Conservation (phyloP, 2,888 invertebrate genomes). For the Serrognathus titanus region DNA sequence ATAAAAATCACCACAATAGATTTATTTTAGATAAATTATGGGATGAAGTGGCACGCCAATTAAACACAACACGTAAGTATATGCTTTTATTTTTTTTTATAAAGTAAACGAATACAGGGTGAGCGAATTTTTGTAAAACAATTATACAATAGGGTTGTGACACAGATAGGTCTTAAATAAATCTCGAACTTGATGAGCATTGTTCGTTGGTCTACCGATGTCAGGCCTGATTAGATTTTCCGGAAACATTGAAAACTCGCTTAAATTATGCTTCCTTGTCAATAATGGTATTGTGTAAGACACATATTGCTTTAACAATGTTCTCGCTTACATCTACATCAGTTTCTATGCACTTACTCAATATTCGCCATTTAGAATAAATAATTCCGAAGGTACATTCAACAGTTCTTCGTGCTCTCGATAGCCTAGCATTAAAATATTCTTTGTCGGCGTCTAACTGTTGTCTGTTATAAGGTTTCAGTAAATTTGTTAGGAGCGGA, state of each 20-base stretch:
- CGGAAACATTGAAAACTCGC: too few relatives aligned
- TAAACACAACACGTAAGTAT: conserved; percentile 8
- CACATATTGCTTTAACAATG: conserved; percentile 9
- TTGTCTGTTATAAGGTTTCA: conserved; percentile 8
- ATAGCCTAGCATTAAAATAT: conserved; percentile 1
- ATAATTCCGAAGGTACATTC: conserved; percentile 9
- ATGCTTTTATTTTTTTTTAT: background rate
- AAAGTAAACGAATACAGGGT: background rate
- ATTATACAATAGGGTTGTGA: background rate
- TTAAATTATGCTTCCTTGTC: background rate
- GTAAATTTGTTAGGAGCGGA: conserved; percentile 3
- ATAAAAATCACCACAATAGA: conserved; percentile 11
- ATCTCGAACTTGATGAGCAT: background rate
- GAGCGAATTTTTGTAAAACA: background rate
- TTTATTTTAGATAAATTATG: conserved; percentile 11
- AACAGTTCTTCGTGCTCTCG: conserved; percentile 3
- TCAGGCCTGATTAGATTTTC: background rate
- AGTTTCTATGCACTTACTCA: conserved; percentile 6
- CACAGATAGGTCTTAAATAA: background rate
- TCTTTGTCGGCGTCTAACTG: background rate
- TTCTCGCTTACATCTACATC: background rate
- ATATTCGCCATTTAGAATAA: conserved; percentile 8
- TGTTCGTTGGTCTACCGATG: background rate
- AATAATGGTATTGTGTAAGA: conserved; percentile 11
- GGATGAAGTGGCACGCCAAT: conserved; percentile 7